Conservation (phyloP, 1,140 invertebrate species). For the Planococcus citri region DNA sequence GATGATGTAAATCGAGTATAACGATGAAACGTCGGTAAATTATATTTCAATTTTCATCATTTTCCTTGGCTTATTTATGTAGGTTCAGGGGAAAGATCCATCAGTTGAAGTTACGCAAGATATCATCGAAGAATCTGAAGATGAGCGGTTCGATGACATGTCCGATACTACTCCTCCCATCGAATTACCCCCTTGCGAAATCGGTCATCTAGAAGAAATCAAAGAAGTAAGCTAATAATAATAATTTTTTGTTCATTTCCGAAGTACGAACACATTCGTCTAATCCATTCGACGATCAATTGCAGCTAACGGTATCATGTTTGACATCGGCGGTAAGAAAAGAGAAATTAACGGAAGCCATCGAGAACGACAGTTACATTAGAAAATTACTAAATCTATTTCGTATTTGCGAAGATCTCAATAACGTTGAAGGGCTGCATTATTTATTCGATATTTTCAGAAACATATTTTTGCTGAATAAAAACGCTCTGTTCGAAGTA, state of each 20-base stretch:
- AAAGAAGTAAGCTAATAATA: conserved; percentile 71
- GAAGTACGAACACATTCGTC: neutral
- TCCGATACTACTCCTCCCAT: conserved; percentile 81
- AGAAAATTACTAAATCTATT: conserved; percentile 91
- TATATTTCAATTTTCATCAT: neutral
- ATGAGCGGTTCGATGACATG: conserved; percentile 94
- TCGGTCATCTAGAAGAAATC: conserved; percentile 85
- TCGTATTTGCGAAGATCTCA: conserved; percentile 91
- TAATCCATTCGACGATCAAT: conserved; percentile 21
- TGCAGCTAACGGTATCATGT: conserved; percentile 57
- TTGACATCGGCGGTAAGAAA: conserved; percentile 71
- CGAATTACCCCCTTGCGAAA: conserved; percentile 85
- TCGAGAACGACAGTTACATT: conserved; percentile 92
- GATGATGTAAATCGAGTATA: no score
- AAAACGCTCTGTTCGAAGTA: conserved; percentile 92
- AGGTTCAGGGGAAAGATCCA: conserved; percentile 96
- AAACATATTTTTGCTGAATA: conserved; percentile 97
- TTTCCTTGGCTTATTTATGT: conserved; percentile 10
- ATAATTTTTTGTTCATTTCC: neutral
- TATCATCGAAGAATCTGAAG: conserved; percentile 93
- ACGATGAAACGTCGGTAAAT: no score
- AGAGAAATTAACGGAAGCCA: conserved; percentile 86
- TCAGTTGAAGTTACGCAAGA: conserved; percentile 96
- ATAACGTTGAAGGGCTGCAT: conserved; percentile 87
- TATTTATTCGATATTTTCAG: conserved; percentile 97